phyloP scores from a whole-genome alignment of 2,888 invertebrate species.

The Eupithecia insigniata region DNA sequence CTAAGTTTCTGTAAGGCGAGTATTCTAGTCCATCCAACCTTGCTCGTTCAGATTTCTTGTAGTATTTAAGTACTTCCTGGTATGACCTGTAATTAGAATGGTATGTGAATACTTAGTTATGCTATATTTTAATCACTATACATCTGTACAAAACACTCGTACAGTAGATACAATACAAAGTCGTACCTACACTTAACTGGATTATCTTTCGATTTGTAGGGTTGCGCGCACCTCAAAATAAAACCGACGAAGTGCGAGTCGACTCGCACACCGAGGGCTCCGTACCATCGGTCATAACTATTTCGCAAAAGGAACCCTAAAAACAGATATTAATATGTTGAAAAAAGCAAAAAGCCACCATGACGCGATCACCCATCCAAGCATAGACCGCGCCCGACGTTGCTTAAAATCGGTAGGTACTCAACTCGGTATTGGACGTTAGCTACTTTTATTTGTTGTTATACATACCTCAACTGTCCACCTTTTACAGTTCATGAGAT shows the following conservation, averaged over 20 bases:
- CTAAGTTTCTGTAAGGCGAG: slow-evolving; percentile 78
- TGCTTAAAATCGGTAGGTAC: too few species aligned
- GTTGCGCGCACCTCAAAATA: not conserved
- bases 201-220: not conserved
- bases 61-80: slow-evolving; percentile 82
- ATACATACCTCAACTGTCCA: too few species aligned
- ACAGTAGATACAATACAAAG: too few species aligned
- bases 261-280: too few species aligned
- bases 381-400: slow-evolving; percentile 77
- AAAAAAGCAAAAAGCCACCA: too few species aligned
- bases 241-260: too few species aligned
- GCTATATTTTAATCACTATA: not conserved
- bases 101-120: not conserved
- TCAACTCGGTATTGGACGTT: too few species aligned
- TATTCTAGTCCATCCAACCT: slow-evolving; percentile 66
- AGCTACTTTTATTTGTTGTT: too few species aligned
- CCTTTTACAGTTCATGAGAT: too few species aligned
- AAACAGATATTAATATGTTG: too few species aligned
- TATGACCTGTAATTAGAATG: slow-evolving; percentile 81
- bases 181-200: not conserved
- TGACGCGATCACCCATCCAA: slow-evolving; percentile 77
- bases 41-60: slow-evolving; percentile 83
- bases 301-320: too few species aligned
- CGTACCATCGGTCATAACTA: too few species aligned
- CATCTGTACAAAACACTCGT: not conserved